Evolutionary conservation across 2,113 vertebrate genomes (phyloP).

Genomic region (Merops nubicus): DNA sequence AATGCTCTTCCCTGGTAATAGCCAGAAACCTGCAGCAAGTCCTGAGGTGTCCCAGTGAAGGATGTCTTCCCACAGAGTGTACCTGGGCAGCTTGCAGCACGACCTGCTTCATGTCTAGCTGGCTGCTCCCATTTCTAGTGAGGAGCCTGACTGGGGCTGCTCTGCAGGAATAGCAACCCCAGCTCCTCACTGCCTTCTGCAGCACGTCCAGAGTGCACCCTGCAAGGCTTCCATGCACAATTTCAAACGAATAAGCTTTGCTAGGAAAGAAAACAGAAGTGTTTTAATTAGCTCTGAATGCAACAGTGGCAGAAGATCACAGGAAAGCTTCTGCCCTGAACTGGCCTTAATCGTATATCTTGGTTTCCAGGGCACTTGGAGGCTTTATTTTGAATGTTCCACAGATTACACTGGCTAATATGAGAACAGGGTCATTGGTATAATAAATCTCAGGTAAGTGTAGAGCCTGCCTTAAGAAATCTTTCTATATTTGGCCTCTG

Average conservation of each 20-base stretch:
- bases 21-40: constrained; percentile 5
- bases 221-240: neutral
- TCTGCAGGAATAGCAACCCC: neutral
- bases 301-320: neutral
- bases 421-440: neutral
- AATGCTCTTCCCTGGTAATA: neutral
- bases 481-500: neutral
- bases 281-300: neutral
- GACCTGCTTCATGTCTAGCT: neutral
- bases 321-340: neutral
- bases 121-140: neutral
- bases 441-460: constrained; percentile 18
- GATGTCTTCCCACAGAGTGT: neutral
- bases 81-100: neutral
- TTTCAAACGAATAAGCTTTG: neutral
- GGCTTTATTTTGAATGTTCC: neutral
- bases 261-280: neutral
- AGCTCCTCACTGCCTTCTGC: neutral
- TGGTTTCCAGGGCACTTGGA: constrained; percentile 6
- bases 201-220: neutral
- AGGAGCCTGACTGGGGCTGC: neutral
- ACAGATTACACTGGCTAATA: neutral
- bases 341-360: neutral
- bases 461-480: neutral
- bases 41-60: neutral